These are phyloP conservation scores for Micromesistius poutassou DNA, from an alignment of 2,797 vertebrate genomes.

Conservation along the genomic window DNA sequence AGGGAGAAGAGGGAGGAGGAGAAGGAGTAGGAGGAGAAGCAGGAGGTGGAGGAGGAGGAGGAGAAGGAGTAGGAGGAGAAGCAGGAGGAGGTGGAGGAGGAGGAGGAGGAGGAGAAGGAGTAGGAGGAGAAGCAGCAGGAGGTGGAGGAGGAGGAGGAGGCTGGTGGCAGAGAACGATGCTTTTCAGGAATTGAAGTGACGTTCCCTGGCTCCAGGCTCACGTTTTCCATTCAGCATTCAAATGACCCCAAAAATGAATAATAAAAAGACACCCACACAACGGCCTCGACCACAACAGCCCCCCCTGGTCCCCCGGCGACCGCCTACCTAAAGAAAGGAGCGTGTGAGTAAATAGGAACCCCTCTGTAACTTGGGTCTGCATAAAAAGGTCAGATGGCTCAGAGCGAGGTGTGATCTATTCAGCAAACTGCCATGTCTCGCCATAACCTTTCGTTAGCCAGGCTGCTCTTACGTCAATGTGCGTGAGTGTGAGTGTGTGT, in stretches of 20 bases:
- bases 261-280: conserved; percentile 12
- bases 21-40: too few relatives aligned
- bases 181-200: conserved; percentile 66
- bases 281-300: conserved; percentile 15
- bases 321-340: conserved; percentile 24
- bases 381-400: conserved; percentile 63
- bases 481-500: conserved; percentile 31
- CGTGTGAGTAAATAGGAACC: conserved; percentile 29
- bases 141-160: neutral
- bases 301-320: conserved; percentile 15
- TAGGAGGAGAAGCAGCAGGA: too few relatives aligned
- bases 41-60: too few relatives aligned
- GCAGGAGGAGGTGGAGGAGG: too few relatives aligned
- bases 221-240: conserved; percentile 63
- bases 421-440: conserved; percentile 12
- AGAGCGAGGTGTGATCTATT: conserved; percentile 61
- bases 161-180: conserved; percentile 61
- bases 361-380: conserved; percentile 30
- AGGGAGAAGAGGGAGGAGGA: too few relatives aligned
- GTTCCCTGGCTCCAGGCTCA: conserved; percentile 65
- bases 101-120: too few relatives aligned
- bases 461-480: conserved; percentile 43
- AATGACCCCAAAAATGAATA: conserved; percentile 43
- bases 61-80: too few relatives aligned
- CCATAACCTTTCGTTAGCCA: conserved; percentile 55